Percentiles rank a stretch among this genome's conserved stretches.
phyloP scores from a whole-genome alignment of 37 sponge, comb jelly and placozoan species.

The Agelas oroides region DNA sequence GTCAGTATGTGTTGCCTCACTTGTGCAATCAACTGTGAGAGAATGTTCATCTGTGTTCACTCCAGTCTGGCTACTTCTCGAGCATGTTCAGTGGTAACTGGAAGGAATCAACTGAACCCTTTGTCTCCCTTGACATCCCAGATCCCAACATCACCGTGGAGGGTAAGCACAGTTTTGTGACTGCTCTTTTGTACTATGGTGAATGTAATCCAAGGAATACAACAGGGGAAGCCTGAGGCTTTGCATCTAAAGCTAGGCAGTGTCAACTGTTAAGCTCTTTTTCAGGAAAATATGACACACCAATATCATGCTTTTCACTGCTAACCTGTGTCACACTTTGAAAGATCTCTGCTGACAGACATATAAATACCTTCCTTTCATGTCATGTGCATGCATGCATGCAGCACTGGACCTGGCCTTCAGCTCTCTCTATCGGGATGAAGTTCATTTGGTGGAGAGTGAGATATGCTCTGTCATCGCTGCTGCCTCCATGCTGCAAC shows the following conservation, averaged over 20 bases:
- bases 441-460: constrained; percentile 37
- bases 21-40: no score
- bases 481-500: constrained; percentile 82
- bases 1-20: no score
- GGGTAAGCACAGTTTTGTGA: constrained; percentile 19
- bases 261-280: no score
- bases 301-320: no score
- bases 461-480: constrained; percentile 67
- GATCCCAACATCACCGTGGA: constrained; percentile 73
- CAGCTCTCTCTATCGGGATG: constrained; percentile 79
- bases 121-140: constrained; percentile 64
- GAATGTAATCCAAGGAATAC: constrained; percentile 30
- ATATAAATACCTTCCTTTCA: no score
- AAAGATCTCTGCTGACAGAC: no score
- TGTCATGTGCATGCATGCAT: neutral
- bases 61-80: constrained; percentile 75
- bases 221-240: no score
- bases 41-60: neutral
- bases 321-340: no score
- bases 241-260: no score
- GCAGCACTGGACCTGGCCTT: constrained; percentile 79
- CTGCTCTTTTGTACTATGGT: constrained; percentile 22
- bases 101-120: constrained; percentile 59
- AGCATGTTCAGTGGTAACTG: constrained; percentile 87
- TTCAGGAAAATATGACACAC: no score